Base-by-base conservation (phyloP, 1,140 invertebrate species). In the Zaprionus kolodkinae region DNA sequence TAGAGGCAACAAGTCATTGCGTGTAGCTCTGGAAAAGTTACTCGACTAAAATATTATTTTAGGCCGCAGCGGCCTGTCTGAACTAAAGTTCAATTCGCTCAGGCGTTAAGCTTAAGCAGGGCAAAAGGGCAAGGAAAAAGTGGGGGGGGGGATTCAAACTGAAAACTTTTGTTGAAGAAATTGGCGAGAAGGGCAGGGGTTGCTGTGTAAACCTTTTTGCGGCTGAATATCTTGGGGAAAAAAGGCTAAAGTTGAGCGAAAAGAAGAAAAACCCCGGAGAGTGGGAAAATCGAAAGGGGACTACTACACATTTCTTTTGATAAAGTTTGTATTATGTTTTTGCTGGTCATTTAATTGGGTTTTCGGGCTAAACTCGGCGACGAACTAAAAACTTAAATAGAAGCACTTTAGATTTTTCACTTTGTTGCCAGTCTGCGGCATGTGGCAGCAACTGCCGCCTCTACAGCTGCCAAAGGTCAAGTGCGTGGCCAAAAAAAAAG, bases 1-100 rank as follows among this genome's bases (percentile, higher is more conserved):
- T 50, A n/a, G 13, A 55, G 82, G 70, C 82, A 78, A 86, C 64
- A 81, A 81, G 82, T 78, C 78, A 78, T 50, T 15, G 3, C 57
- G 21, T 63, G 71, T 66, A 56, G 54, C 65, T n/a, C 21, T 27
- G 55, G 52, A 75, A 48, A 77, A 62, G 60, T 68, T 73, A 45
- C 61, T 21, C 33, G 59, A 68, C 59, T 62, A 40, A 50, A 63
- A 70, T 74, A 74, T 70, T 70, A 69, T 74, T 70, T 74, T 52
- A 70, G 72, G 66, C 57, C 45, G 30, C 33, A 52, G 12, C 7
- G 15, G 25, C 17, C 17, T 67, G 45, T 17, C 35, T 45, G 7
- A 74, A 35, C 38, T 50, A 68, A 30, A 70, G 38, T 62, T 60
- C 57, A 61, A 61, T 40, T 45, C 52, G 54, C 25, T 48, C 36